These are phyloP conservation scores for Chiroxiphia lanceolata DNA, from an alignment of 2,797 vertebrate genomes.

Conservation along the genomic window DNA sequence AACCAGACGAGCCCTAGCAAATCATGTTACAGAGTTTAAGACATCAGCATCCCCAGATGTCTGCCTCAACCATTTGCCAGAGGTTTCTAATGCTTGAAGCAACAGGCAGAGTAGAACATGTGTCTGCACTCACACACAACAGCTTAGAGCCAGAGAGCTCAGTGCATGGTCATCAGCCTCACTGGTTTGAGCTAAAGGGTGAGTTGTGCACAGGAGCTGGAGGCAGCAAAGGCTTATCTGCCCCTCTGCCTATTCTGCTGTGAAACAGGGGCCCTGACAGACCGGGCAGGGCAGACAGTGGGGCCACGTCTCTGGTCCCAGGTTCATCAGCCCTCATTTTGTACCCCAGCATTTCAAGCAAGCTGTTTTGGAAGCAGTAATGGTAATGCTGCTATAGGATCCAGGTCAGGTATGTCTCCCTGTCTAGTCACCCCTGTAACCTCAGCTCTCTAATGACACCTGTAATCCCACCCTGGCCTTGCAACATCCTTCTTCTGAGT, in stretches of 20 bases:
- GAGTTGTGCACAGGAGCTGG: not conserved
- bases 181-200: not conserved
- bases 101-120: not conserved
- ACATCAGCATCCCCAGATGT: not conserved
- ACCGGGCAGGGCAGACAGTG: not conserved
- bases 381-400: not conserved
- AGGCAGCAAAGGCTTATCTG: not conserved
- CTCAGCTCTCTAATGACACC: not conserved
- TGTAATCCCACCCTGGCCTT: not conserved
- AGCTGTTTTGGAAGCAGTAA: not conserved
- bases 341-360: not conserved
- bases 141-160: not conserved
- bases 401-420: not conserved
- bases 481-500: not conserved
- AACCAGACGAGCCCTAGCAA: not conserved
- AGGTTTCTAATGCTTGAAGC: not conserved
- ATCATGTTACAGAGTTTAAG: not conserved
- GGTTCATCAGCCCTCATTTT: not conserved
- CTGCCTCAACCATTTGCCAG: not conserved
- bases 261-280: not conserved
- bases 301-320: accelerated
- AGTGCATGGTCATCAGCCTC: not conserved
- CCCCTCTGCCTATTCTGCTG: not conserved
- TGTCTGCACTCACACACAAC: not conserved
- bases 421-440: accelerated